These are phyloP conservation scores for Eudasyphora cyanicolor DNA, from an alignment of 2,888 invertebrate genomes.

Conservation along the genomic window DNA sequence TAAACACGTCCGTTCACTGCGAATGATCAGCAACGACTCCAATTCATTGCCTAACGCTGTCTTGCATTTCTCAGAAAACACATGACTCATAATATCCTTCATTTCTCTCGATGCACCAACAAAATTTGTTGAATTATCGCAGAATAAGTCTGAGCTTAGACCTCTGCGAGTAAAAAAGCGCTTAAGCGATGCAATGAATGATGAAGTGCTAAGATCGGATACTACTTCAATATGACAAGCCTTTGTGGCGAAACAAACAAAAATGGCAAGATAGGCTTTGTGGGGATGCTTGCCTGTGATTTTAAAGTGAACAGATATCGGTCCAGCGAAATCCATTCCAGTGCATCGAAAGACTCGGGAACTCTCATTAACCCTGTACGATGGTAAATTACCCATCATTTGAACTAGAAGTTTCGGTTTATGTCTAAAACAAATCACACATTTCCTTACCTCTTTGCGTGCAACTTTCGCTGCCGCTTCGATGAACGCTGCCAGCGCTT, in stretches of 20 bases:
- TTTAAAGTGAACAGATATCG: too few species aligned
- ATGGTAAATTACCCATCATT: constrained; percentile 20
- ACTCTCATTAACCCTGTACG: too few species aligned
- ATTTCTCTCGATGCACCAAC: constrained; percentile 26
- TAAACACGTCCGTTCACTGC: too few species aligned
- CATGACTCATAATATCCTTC: not conserved
- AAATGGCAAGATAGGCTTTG: not conserved
- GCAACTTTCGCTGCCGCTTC: not conserved
- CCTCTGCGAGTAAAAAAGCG: constrained; percentile 22
- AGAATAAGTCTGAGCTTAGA: not conserved
- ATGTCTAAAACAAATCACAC: constrained; percentile 20
- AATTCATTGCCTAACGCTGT: too few species aligned
- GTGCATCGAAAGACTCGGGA: too few species aligned
- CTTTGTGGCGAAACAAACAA: constrained; percentile 24
- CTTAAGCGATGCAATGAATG: not conserved
- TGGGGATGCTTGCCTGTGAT: too few species aligned
- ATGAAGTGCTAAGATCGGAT: not conserved
- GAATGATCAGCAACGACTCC: too few species aligned
- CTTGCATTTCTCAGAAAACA: constrained; percentile 7
- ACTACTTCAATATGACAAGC: constrained; percentile 7
- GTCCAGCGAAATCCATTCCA: too few species aligned
- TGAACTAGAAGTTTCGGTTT: constrained; percentile 9
- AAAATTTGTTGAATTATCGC: constrained; percentile 45
- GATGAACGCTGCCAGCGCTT: constrained; percentile 3
- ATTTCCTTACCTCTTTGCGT: constrained; percentile 20